Evolutionary conservation across 2,113 vertebrate genomes (phyloP).

Genomic region (Maccullochella peelii): DNA sequence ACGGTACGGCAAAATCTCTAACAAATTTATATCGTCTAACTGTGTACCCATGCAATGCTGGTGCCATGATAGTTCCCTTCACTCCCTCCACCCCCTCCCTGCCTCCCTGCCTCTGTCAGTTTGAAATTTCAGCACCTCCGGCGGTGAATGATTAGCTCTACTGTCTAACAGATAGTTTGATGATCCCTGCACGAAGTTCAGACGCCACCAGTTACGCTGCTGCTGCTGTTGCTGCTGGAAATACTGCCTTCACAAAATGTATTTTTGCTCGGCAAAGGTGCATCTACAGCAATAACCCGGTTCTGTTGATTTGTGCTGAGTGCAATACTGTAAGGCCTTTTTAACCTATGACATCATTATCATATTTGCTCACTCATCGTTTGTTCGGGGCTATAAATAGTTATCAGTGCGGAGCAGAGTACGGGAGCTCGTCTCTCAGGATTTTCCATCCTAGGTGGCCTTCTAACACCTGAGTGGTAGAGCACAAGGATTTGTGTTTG

Average conservation of each 20-base stretch:
- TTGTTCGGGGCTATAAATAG: slow-evolving; percentile 66
- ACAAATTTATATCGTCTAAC: not conserved
- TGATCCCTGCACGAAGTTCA: slow-evolving; percentile 24
- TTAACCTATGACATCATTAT: slow-evolving; percentile 66
- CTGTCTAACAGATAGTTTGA: slow-evolving; percentile 16
- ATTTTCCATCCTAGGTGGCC: not conserved
- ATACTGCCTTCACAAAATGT: slow-evolving; percentile 12
- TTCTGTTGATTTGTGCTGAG: slow-evolving; percentile 41
- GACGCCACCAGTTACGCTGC: not conserved
- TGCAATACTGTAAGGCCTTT: slow-evolving; percentile 21
- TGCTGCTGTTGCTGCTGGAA: slow-evolving; percentile 19
- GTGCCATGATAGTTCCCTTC: not conserved
- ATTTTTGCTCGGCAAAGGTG: slow-evolving; percentile 18
- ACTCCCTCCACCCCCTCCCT: not conserved
- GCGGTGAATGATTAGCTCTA: slow-evolving; percentile 30
- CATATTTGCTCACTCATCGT: slow-evolving; percentile 64
- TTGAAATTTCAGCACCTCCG: slow-evolving; percentile 29
- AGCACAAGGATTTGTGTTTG: not conserved
- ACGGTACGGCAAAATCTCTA: not conserved
- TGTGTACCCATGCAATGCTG: not conserved
- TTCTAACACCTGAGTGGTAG: slow-evolving; percentile 8
- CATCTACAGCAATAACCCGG: slow-evolving; percentile 14
- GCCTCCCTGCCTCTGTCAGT: not conserved
- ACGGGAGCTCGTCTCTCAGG: not conserved
- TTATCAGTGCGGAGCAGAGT: not conserved